A percentile compares a stretch with the other conserved stretches of the same genome.
These are phyloP conservation scores for Australoheros facetus DNA, from an alignment of 2,797 vertebrate genomes.

Conservation along the genomic window DNA sequence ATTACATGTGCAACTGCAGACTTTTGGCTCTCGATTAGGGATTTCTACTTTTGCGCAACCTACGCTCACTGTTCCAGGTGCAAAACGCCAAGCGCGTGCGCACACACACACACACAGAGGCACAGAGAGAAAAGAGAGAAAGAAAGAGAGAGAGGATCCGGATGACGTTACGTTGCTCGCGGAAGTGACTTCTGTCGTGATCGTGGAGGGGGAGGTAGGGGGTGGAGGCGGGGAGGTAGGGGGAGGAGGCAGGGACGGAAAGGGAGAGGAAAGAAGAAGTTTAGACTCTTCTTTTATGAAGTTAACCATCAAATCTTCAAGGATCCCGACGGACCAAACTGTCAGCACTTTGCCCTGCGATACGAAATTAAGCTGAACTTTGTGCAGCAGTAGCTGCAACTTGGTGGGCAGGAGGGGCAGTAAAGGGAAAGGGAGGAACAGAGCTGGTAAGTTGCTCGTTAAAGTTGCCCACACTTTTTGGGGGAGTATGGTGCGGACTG, in stretches of 20 bases:
- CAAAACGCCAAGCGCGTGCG: neutral
- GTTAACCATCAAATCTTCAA: slow-evolving; percentile 29
- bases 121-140: neutral
- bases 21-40: neutral
- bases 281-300: slow-evolving; percentile 54
- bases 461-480: slow-evolving; percentile 72
- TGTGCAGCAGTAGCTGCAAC: slow-evolving; percentile 26
- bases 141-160: neutral
- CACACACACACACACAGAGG: neutral
- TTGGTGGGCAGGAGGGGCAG: slow-evolving; percentile 55
- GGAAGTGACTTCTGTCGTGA: slow-evolving; percentile 83
- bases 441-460: slow-evolving; percentile 81
- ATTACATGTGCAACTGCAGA: neutral
- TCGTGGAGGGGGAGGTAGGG: slow-evolving; percentile 56
- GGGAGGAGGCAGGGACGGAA: slow-evolving; percentile 68
- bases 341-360: slow-evolving; percentile 19
- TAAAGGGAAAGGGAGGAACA: slow-evolving; percentile 67
- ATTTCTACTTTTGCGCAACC: slow-evolving; percentile 57
- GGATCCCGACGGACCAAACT: neutral
- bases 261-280: slow-evolving; percentile 71
- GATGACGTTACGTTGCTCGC: slow-evolving; percentile 83
- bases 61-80: slow-evolving; percentile 61
- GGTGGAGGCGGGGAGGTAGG: slow-evolving; percentile 50
- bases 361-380: slow-evolving; percentile 43
- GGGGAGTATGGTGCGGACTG: slow-evolving; percentile 37